These are phyloP conservation scores for Saguinus midas DNA, from an alignment of 2,113 vertebrate genomes.

Conservation along the genomic window DNA sequence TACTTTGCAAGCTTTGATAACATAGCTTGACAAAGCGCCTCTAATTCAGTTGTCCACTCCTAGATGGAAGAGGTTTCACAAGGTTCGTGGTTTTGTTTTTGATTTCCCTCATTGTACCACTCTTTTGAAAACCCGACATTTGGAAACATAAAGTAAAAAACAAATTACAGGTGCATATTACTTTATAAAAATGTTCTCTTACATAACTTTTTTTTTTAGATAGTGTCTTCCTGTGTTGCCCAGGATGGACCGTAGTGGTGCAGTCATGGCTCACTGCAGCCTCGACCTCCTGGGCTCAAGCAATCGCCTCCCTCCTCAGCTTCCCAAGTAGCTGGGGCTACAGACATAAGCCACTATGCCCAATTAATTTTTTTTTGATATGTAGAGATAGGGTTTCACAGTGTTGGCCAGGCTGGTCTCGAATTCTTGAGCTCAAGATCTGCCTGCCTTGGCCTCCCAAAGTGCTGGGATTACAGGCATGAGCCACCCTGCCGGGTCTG, in stretches of 20 bases:
- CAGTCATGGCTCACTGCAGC: background rate
- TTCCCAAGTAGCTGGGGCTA: background rate
- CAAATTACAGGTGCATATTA: background rate
- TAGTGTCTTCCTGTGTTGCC: background rate
- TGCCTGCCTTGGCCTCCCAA: background rate
- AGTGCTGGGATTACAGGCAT: background rate
- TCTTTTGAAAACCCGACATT: background rate
- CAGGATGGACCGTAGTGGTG: background rate
- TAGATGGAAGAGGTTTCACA: background rate
- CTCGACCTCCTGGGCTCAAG: background rate
- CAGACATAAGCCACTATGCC: background rate
- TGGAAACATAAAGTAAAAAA: conserved; percentile 8
- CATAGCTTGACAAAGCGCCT: background rate
- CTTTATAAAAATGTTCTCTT: background rate
- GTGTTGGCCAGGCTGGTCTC: background rate
- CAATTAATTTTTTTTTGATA: background rate
- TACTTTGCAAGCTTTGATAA: background rate
- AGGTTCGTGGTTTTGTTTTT: background rate
- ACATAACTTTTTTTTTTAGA: background rate
- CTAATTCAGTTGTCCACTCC: background rate
- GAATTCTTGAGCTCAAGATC: background rate
- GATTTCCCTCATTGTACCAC: background rate
- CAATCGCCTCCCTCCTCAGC: background rate
- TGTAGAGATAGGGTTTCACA: background rate
- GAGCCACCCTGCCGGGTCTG: background rate